Base-by-base conservation (phyloP, 2,797 vertebrate species). In the Amazonetta brasiliensis region DNA sequence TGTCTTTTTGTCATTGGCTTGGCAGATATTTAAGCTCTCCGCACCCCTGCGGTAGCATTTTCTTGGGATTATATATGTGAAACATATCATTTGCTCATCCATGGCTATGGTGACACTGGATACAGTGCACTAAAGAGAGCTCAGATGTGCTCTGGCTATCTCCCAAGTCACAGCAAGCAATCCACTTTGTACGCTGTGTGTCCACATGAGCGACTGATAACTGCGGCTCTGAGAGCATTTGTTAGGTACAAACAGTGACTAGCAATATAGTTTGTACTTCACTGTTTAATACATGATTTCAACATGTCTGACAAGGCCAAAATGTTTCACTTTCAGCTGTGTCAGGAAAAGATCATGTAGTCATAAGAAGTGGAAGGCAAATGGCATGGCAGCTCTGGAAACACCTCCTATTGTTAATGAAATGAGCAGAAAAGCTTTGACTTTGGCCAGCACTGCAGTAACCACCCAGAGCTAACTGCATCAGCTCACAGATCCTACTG, bases 101-200 rank as follows among this genome's bases (percentile, higher is more conserved):
- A 44, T 60, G 71, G 25, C 52, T 77, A 6, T 1, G 7, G 74
- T 55, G 44, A 37, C 59, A 39, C 48, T 20, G 66, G 41, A 19
- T 73, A 50, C 21, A 50, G 22, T 54, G 76, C 23, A 14, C 50
- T 26, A 23, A 62, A 64, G 69, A 81, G 33, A 75, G 60, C 63
- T 90, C 33, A 25, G 88, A 69, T 66, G 55, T 28, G 43, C 74
- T 79, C 67, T 95, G 88, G 94, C 86, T 80, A 8, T 41, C 11
- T 82, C 88, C 84, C 71, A 93, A 33, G 43, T 94, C 88, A 84
- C 92, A 95, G 86, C 81, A 82, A 71, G 88, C 59, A 59, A 76
- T 48, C 20, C 58, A 59, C 63, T 79, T 44, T 5, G 1, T 67
- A 44, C 20, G 0, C 1, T 2, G 14, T 50, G 66, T 48, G 55